These are phyloP conservation scores for Acrobasis consociella DNA, from an alignment of 2,888 invertebrate species.

Conservation along the genomic window DNA sequence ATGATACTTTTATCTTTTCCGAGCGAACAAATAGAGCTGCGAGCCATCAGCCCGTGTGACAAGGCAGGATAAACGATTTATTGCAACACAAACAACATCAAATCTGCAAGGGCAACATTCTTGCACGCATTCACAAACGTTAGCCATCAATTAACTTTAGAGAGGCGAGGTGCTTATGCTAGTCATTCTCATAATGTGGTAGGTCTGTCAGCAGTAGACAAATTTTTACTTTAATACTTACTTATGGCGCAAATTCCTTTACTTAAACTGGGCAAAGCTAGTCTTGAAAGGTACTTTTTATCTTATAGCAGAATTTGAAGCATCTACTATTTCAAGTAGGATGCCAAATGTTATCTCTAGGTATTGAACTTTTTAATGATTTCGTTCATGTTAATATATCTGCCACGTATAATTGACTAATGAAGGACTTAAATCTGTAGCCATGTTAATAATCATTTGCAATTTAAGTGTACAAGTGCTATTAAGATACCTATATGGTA, in stretches of 20 bases:
- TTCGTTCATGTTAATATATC: no score
- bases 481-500: no score
- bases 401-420: not conserved
- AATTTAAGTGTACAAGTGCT: no score
- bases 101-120: slow-evolving; percentile 73
- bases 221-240: no score
- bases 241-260: no score
- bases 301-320: no score
- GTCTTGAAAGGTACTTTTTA: no score
- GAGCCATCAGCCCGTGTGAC: slow-evolving; percentile 30
- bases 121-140: slow-evolving; percentile 65
- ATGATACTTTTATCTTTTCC: slow-evolving; percentile 27
- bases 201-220: slow-evolving; percentile 36
- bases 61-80: slow-evolving; percentile 52
- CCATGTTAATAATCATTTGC: no score
- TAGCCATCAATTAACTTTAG: slow-evolving; percentile 67
- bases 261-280: no score
- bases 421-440: not conserved
- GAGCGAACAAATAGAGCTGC: slow-evolving; percentile 32
- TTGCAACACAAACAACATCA: slow-evolving; percentile 53
- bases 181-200: slow-evolving; percentile 48
- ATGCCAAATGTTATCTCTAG: no score
- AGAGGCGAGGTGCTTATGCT: slow-evolving; percentile 45
- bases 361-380: no score
- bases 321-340: no score